Evolutionary conservation across 2,113 vertebrate genomes (phyloP).

Genomic region (Trogon melanurus): DNA sequence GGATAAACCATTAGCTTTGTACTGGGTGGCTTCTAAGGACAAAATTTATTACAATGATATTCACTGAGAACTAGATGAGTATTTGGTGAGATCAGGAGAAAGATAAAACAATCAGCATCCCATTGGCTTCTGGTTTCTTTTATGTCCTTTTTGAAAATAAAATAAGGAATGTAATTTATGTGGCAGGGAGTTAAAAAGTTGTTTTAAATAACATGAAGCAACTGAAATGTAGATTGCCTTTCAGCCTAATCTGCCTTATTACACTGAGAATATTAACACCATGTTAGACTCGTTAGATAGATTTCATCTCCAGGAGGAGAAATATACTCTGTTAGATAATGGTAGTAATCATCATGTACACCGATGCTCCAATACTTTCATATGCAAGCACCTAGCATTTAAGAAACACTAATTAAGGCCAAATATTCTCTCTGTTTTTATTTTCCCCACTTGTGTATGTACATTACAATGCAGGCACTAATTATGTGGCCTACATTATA

Average conservation of each 20-base stretch:
- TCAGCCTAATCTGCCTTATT: not conserved
- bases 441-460: conserved; percentile 2
- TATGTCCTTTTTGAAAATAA: not conserved
- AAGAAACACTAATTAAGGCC: conserved; percentile 16
- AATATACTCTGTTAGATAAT: not conserved
- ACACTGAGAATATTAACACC: not conserved
- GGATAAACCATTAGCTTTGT: not conserved
- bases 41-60: not conserved
- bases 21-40: not conserved
- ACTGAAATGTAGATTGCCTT: not conserved
- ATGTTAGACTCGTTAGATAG: not conserved
- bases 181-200: not conserved
- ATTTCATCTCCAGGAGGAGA: conserved; percentile 16
- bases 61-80: not conserved
- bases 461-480: not conserved
- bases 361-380: not conserved
- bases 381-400: not conserved
- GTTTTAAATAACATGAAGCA: not conserved
- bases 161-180: not conserved
- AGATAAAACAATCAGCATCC: not conserved
- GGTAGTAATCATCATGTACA: rapidly evolving
- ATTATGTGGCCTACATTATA: not conserved
- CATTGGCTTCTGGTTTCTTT: not conserved
- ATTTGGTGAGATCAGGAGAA: not conserved
- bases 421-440: conserved; percentile 11